phyloP scores from a whole-genome alignment of 2,797 vertebrate genomes.

The Holocentrus rufus region DNA sequence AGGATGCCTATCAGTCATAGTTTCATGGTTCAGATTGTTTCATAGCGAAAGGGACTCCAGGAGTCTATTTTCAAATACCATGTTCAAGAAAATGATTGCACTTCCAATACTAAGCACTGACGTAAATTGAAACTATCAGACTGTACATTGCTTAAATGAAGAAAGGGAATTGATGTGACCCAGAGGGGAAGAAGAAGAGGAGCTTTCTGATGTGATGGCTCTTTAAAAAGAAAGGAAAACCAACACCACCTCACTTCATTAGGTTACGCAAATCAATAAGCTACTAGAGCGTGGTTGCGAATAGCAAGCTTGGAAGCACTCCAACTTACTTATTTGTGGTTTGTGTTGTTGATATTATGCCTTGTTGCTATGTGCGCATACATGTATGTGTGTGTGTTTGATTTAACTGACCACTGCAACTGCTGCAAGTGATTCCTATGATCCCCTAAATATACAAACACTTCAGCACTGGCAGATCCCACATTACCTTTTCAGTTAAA shows the following conservation, averaged over 20 bases:
- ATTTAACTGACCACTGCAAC: not conserved
- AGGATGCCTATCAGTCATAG: not conserved
- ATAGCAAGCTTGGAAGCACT: conserved; percentile 3
- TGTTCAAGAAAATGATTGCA: conserved; percentile 30
- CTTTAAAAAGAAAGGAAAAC: conserved; percentile 9
- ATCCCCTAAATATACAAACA: not conserved
- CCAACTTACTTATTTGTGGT: not conserved
- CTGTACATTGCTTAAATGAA: conserved; percentile 46
- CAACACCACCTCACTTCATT: conserved; percentile 23
- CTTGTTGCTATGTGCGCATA: conserved; percentile 7
- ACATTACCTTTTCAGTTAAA: too few species aligned
- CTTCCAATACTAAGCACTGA: conserved; percentile 14
- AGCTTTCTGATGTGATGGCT: conserved; percentile 24
- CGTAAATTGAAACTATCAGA: conserved; percentile 53
- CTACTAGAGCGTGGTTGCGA: conserved; percentile 28
- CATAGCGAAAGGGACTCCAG: conserved; percentile 4
- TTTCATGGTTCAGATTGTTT: not conserved
- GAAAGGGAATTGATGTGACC: conserved; percentile 51
- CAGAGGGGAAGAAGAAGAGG: conserved; percentile 43
- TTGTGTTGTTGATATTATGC: not conserved
- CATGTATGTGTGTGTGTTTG: not conserved
- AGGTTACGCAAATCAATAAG: conserved; percentile 29
- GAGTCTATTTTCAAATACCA: conserved; percentile 16
- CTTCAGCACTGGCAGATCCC: not conserved
- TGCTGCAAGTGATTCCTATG: not conserved